Conservation (phyloP, 2,797 vertebrate species). For the Bryconaethiops microstoma region DNA sequence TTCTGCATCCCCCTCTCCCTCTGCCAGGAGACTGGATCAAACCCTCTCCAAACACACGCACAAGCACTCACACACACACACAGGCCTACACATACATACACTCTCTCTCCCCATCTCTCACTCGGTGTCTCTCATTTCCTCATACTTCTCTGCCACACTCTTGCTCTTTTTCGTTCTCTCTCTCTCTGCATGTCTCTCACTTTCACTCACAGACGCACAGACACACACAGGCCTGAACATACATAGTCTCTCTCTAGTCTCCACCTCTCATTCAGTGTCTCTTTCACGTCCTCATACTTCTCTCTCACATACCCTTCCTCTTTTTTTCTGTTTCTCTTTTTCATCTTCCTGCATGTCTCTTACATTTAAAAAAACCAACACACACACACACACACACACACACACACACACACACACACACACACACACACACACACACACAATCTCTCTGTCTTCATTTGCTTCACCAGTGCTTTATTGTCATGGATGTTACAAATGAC, state of each 20-base stretch:
- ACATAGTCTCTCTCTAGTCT: too few relatives aligned
- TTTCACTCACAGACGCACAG: too few relatives aligned
- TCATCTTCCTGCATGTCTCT: too few relatives aligned
- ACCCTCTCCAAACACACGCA: background rate
- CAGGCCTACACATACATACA: too few relatives aligned
- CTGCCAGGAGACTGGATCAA: slow-evolving; percentile 42
- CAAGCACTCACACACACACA: slow-evolving; percentile 21
- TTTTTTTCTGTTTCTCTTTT: background rate
- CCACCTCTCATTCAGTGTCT: too few relatives aligned
- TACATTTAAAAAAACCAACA: too few relatives aligned
- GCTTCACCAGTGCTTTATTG: background rate
- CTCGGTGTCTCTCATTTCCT: background rate
- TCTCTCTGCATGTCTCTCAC: too few relatives aligned
- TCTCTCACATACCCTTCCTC: background rate
- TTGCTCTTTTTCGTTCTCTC: background rate
- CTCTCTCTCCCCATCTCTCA: background rate
- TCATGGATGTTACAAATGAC: background rate
- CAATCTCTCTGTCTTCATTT: background rate
- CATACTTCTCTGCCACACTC: background rate
- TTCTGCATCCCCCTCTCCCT: slow-evolving; percentile 22
- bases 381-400: too few relatives aligned
- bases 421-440: too few relatives aligned
- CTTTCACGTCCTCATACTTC: too few relatives aligned
- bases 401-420: too few relatives aligned
- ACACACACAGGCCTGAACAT: too few relatives aligned